Evolutionary conservation across 1,140 invertebrate genomes (phyloP).

Genomic region (Carposina sasakii): DNA sequence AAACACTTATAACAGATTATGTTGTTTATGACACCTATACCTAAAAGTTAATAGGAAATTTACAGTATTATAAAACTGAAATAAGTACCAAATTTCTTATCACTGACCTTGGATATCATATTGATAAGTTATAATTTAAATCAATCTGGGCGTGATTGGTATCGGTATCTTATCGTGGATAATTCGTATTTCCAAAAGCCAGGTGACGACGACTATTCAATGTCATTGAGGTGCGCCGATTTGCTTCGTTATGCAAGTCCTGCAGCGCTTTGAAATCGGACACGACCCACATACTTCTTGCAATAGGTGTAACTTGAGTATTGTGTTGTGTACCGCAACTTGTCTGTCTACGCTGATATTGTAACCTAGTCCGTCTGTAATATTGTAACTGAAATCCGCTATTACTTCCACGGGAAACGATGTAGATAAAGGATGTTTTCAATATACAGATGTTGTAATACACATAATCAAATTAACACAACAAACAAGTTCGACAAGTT

Average conservation of each 20-base stretch:
- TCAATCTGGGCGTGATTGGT: slow-evolving; percentile 20
- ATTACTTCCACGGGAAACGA: neutral
- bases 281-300: slow-evolving; percentile 55
- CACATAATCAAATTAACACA: neutral
- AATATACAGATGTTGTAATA: too few species aligned
- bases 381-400: neutral
- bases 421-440: too few species aligned
- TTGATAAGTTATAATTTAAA: slow-evolving; percentile 24
- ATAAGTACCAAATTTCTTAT: too few species aligned
- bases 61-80: too few species aligned
- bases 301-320: slow-evolving; percentile 45
- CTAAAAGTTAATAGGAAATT: too few species aligned
- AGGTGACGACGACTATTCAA: neutral
- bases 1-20: too few species aligned
- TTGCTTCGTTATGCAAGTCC: slow-evolving; percentile 42
- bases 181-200: slow-evolving; percentile 15
- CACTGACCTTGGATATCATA: too few species aligned
- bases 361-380: neutral
- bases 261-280: slow-evolving; percentile 52
- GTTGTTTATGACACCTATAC: too few species aligned
- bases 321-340: slow-evolving; percentile 28
- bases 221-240: neutral
- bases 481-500: neutral
- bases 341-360: neutral
- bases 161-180: slow-evolving; percentile 26